A percentile compares a stretch with the other conserved stretches of the same genome.
Evolutionary conservation across 1,140 invertebrate species (phyloP).

Genomic region (Drosophila azteca): DNA sequence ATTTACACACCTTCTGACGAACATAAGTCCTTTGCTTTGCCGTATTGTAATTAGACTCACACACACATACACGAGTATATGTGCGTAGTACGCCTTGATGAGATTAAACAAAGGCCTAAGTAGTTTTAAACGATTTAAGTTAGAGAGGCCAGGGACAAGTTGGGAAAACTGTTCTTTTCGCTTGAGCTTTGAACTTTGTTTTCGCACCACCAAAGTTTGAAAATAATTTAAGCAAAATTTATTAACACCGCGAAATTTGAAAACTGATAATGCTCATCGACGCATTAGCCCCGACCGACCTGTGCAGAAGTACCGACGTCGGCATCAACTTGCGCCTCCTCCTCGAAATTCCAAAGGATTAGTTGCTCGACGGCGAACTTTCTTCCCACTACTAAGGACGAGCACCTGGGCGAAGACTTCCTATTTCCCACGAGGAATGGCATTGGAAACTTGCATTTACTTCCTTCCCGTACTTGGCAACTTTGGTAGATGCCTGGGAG

Average conservation of each 20-base stretch:
- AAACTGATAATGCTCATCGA: constrained; percentile 29
- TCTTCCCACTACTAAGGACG: background rate
- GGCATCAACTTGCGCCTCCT: background rate
- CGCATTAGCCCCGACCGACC: constrained; percentile 16
- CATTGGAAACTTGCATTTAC: constrained; percentile 10
- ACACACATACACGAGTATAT: no score
- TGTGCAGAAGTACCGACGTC: constrained; percentile 3
- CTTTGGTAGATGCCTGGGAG: background rate
- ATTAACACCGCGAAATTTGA: constrained; percentile 26
- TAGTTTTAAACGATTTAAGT: no score
- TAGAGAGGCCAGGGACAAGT: background rate
- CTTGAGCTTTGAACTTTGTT: constrained; percentile 21
- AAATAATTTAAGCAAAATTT: constrained; percentile 27
- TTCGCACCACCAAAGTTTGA: constrained; percentile 9
- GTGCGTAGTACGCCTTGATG: no score
- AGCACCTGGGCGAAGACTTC: background rate
- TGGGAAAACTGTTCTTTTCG: constrained; percentile 9
- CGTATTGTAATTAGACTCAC: no score
- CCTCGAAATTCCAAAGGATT: constrained; percentile 8
- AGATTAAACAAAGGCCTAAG: no score
- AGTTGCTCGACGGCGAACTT: constrained; percentile 10
- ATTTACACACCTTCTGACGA: no score
- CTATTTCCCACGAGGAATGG: constrained; percentile 8
- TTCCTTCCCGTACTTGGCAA: background rate
- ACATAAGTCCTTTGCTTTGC: no score